Evolutionary conservation across 2,113 vertebrate genomes (phyloP).

Genomic region (Chinchilla lanigera): DNA sequence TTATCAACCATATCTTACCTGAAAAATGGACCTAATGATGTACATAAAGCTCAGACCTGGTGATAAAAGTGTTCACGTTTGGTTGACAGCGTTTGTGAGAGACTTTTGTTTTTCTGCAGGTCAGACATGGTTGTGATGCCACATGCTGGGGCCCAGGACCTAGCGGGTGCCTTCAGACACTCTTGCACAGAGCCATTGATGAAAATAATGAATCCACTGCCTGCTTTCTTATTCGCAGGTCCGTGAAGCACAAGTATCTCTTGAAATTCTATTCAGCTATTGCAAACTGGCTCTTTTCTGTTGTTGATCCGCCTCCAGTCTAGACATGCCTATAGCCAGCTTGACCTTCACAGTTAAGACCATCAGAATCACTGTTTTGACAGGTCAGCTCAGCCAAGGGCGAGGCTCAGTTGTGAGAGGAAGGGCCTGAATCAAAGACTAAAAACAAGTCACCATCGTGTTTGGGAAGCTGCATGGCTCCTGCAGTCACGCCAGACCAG

Average conservation of each 20-base stretch:
- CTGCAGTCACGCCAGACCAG: not conserved
- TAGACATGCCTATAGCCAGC: not conserved
- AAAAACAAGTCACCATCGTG: not conserved
- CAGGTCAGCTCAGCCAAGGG: not conserved
- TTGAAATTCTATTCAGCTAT: not conserved
- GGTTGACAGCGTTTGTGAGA: not conserved
- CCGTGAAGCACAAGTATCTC: conserved; percentile 41
- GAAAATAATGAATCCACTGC: conserved; percentile 95
- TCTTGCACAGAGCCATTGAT: conserved; percentile 96
- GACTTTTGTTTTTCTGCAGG: conserved; percentile 85
- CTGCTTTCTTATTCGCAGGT: conserved; percentile 99
- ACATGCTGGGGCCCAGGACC: conserved; percentile 96
- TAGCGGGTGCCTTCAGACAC: conserved; percentile 94
- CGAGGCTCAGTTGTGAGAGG: not conserved
- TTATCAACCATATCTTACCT: not conserved
- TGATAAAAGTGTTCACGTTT: not conserved
- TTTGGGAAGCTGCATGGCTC: not conserved
- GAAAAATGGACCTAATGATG: not conserved
- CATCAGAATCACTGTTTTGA: not conserved
- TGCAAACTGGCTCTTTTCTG: not conserved
- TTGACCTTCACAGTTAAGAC: not conserved
- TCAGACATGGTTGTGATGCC: conserved; percentile 97
- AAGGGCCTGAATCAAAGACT: not conserved
- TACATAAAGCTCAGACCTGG: not conserved
- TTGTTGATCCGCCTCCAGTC: not conserved